Conservation (phyloP, 2,888 invertebrate genomes). For the Trisateles emortualis region DNA sequence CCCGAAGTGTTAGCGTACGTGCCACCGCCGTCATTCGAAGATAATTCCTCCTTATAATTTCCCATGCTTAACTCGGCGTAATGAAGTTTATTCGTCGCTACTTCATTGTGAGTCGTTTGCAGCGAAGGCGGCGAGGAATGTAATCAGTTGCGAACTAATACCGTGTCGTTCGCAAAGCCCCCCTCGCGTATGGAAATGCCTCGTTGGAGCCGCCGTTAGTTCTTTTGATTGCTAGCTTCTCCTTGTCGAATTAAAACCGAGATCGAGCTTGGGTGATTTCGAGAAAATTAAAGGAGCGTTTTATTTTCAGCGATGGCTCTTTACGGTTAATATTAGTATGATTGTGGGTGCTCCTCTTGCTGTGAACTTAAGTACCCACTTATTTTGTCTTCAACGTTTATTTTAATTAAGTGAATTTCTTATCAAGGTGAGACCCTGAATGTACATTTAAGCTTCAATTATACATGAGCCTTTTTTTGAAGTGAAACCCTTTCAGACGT, state of each 20-base stretch:
- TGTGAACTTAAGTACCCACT: constrained; percentile 62
- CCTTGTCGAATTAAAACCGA: constrained; percentile 83
- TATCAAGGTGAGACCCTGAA: constrained; percentile 49
- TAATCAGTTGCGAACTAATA: constrained; percentile 86
- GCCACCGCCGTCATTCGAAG: constrained; percentile 74
- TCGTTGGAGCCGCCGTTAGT: constrained; percentile 81
- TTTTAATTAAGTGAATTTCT: constrained; percentile 72
- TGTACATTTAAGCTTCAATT: constrained; percentile 34
- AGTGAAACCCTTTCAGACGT: constrained; percentile 42
- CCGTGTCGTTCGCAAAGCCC: constrained; percentile 78
- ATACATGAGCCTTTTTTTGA: constrained; percentile 34
- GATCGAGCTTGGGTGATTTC: constrained; percentile 77
- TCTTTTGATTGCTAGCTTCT: constrained; percentile 84
- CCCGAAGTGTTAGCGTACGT: constrained; percentile 74
- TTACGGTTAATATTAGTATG: constrained; percentile 80
- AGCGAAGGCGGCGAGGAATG: constrained; percentile 78
- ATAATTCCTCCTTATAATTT: constrained; percentile 86
- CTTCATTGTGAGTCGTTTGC: constrained; percentile 83
- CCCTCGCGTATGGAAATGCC: constrained; percentile 84
- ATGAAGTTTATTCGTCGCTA: constrained; percentile 86
- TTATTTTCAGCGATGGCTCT: constrained; percentile 76
- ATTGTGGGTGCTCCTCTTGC: constrained; percentile 68
- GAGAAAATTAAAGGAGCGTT: constrained; percentile 82
- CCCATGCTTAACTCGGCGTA: constrained; percentile 83
- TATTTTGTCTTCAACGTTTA: constrained; percentile 69